A percentile compares a stretch with the other conserved stretches of the same genome.
Conservation (phyloP, 2,888 invertebrate species). For the Petrolisthes manimaculis region DNA sequence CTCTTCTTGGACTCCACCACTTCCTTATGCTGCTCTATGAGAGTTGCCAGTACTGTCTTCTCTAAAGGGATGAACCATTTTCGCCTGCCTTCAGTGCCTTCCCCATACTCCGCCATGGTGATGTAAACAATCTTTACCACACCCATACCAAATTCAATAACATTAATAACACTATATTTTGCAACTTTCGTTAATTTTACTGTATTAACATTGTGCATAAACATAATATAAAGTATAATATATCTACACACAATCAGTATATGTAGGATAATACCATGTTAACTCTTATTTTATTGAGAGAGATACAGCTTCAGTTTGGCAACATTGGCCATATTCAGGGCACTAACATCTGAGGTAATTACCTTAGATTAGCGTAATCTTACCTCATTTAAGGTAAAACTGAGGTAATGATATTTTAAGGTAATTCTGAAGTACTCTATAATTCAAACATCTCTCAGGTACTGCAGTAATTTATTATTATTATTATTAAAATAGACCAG, state of each 20-base stretch:
- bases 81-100: slow-evolving; percentile 43
- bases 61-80: slow-evolving; percentile 60
- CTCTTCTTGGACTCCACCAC: slow-evolving; percentile 56
- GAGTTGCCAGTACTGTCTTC: slow-evolving; percentile 53
- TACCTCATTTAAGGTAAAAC: slow-evolving; percentile 24
- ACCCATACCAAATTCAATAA: not conserved
- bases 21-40: slow-evolving; percentile 53
- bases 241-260: too few species aligned
- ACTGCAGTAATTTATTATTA: too few species aligned
- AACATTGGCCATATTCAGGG: not conserved
- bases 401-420: not conserved
- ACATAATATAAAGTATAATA: not conserved
- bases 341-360: slow-evolving; percentile 19
- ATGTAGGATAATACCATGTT: too few species aligned
- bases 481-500: too few species aligned
- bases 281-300: not conserved
- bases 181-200: not conserved
- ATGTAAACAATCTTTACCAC: slow-evolving; percentile 44
- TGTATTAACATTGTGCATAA: not conserved
- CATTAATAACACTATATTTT: not conserved
- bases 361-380: slow-evolving; percentile 22
- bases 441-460: too few species aligned
- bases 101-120: slow-evolving; percentile 53
- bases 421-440: not conserved
- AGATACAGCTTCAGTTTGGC: not conserved